These are phyloP conservation scores for Tricholaema leucomelas DNA, from an alignment of 2,113 vertebrate genomes.

Conservation along the genomic window DNA sequence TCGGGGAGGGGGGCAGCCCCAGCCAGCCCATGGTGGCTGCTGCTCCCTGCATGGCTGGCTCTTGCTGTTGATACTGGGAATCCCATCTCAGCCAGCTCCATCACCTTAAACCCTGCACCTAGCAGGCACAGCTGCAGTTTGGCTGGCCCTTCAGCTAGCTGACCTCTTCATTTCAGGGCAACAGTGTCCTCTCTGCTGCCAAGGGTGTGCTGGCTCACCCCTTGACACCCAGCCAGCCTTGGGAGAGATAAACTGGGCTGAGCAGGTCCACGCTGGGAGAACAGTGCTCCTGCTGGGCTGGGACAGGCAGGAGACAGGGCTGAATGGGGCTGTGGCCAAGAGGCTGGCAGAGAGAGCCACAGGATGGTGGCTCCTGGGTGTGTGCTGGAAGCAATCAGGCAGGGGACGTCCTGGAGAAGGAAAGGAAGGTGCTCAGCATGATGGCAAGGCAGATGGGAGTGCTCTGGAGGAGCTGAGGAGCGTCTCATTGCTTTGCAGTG, in stretches of 20 bases:
- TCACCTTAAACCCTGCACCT: background rate
- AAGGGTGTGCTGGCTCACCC: background rate
- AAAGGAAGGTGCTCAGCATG: background rate
- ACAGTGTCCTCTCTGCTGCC: background rate
- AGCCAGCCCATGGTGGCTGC: background rate
- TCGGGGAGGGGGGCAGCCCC: background rate
- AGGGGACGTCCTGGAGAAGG: background rate
- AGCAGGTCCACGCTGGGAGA: background rate
- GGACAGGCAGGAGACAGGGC: too few species aligned
- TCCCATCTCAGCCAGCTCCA: background rate
- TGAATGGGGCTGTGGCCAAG: too few species aligned
- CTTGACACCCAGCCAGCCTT: too few species aligned
- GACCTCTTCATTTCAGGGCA: background rate
- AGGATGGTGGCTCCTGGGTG: background rate
- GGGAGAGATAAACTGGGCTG: background rate
- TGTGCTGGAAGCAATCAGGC: background rate
- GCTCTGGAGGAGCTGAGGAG: background rate
- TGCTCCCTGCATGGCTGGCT: background rate
- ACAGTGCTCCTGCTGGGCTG: too few species aligned
- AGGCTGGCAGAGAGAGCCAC: too few species aligned
- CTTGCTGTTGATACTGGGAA: background rate
- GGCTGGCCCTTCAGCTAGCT: background rate
- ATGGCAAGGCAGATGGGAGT: accelerated
- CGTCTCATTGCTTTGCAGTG: background rate
- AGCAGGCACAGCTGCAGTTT: background rate